These are phyloP conservation scores for Arenaria interpres DNA, from an alignment of 2,113 vertebrate species.

Conservation along the genomic window DNA sequence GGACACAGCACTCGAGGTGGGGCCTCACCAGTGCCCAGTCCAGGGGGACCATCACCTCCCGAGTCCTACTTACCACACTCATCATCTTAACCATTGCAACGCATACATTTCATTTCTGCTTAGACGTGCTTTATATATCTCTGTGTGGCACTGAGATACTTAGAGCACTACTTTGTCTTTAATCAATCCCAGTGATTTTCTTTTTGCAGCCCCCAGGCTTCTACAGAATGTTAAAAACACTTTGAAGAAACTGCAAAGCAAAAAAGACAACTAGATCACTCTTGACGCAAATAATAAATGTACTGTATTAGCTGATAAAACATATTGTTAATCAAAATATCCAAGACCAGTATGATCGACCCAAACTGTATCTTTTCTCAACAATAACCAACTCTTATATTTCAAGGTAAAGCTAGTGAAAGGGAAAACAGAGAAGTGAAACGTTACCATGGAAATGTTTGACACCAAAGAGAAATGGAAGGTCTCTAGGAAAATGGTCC, in stretches of 20 bases:
- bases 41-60: too few species aligned
- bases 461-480: not conserved
- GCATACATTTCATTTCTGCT: not conserved
- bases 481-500: not conserved
- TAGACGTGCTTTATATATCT: not conserved
- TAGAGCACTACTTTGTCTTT: not conserved
- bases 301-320: not conserved
- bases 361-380: not conserved
- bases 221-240: not conserved
- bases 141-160: not conserved
- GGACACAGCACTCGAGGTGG: too few species aligned
- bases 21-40: too few species aligned
- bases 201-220: not conserved
- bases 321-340: not conserved
- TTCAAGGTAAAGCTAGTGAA: not conserved
- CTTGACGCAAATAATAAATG: not conserved
- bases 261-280: not conserved
- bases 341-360: not conserved
- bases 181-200: not conserved
- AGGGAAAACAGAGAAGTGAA: not conserved
- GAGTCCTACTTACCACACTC: too few species aligned
- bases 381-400: not conserved
- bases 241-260: not conserved
- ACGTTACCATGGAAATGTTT: constrained; percentile 17
- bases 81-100: not conserved